phyloP scores from a whole-genome alignment of 2,888 invertebrate species.

The Alloscopus bannaensis region DNA sequence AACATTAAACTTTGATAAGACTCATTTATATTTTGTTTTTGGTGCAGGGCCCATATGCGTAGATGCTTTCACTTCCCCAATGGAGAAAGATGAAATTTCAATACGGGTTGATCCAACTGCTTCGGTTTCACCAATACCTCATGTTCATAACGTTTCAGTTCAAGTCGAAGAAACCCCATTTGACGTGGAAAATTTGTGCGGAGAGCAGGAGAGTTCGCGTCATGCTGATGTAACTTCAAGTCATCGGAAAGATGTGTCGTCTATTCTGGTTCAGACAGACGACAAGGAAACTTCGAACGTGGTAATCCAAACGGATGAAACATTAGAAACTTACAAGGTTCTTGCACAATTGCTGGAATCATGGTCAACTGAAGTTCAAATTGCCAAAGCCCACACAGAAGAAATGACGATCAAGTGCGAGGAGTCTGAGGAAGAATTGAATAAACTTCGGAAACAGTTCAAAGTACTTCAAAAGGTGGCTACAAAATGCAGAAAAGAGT shows the following conservation, averaged over 20 bases:
- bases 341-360: slow-evolving; percentile 47
- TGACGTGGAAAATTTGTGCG: no score
- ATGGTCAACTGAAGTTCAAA: slow-evolving; percentile 51
- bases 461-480: slow-evolving; percentile 62
- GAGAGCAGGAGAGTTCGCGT: no score
- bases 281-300: slow-evolving; percentile 57
- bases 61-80: slow-evolving; percentile 44
- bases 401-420: slow-evolving; percentile 53
- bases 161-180: no score
- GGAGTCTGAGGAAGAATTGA: slow-evolving; percentile 55
- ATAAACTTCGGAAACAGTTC: slow-evolving; percentile 62
- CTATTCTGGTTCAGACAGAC: slow-evolving; percentile 50
- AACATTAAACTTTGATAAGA: neutral
- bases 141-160: slow-evolving; percentile 29
- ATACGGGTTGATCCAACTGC: no score
- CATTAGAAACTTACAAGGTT: slow-evolving; percentile 68
- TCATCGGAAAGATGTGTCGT: slow-evolving; percentile 20
- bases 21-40: neutral
- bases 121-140: neutral
- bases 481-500: slow-evolving; percentile 62
- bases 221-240: no score
- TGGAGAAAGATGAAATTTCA: slow-evolving; percentile 9
- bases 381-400: slow-evolving; percentile 66
- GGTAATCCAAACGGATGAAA: slow-evolving; percentile 69
- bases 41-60: slow-evolving; percentile 49